Percentiles rank a stretch among this genome's conserved stretches.
Conservation (phyloP, 2,888 invertebrate genomes). For the Oxystoma pomonae region DNA sequence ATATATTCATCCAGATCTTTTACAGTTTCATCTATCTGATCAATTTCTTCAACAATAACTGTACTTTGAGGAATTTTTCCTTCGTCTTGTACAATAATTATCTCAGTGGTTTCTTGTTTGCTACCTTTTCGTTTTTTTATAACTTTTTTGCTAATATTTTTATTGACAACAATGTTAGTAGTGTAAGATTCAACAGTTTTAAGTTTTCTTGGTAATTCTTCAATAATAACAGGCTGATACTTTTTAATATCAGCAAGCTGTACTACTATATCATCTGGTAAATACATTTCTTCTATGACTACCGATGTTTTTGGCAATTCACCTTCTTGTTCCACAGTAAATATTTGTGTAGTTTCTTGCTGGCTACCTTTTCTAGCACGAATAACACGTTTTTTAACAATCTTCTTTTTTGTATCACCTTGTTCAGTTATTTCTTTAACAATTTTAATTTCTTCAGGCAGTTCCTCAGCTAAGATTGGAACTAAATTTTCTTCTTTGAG, state of each 20-base stretch:
- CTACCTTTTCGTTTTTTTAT: slow-evolving; percentile 42
- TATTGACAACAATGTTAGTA: slow-evolving; percentile 18
- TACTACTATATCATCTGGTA: slow-evolving; percentile 32
- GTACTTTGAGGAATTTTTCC: slow-evolving; percentile 35
- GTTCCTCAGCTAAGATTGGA: slow-evolving; percentile 25
- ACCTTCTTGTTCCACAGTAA: slow-evolving; percentile 44
- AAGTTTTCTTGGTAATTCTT: slow-evolving; percentile 29
- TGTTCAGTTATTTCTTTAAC: slow-evolving; percentile 19
- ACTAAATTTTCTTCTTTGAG: slow-evolving; percentile 25
- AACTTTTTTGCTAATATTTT: slow-evolving; percentile 38
- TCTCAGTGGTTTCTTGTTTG: slow-evolving; percentile 44
- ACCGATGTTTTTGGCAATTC: slow-evolving; percentile 43
- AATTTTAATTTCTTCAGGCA: slow-evolving; percentile 46
- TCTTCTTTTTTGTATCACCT: slow-evolving; percentile 30
- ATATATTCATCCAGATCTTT: slow-evolving; percentile 13
- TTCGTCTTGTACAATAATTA: slow-evolving; percentile 36
- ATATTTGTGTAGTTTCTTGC: slow-evolving; percentile 40
- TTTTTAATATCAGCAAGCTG: slow-evolving; percentile 38
- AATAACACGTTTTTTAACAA: slow-evolving; percentile 35
- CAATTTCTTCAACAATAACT: slow-evolving; percentile 26
- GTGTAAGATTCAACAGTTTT: slow-evolving; percentile 33
- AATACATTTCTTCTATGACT: slow-evolving; percentile 36
- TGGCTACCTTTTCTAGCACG: slow-evolving; percentile 42
- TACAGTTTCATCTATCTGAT: slow-evolving; percentile 28
- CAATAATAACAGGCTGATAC: slow-evolving; percentile 30